Percentiles rank a stretch among this genome's conserved stretches.
These are phyloP conservation scores for Lissocephala sabroskyi DNA, from an alignment of 2,888 invertebrate species.

Conservation along the genomic window DNA sequence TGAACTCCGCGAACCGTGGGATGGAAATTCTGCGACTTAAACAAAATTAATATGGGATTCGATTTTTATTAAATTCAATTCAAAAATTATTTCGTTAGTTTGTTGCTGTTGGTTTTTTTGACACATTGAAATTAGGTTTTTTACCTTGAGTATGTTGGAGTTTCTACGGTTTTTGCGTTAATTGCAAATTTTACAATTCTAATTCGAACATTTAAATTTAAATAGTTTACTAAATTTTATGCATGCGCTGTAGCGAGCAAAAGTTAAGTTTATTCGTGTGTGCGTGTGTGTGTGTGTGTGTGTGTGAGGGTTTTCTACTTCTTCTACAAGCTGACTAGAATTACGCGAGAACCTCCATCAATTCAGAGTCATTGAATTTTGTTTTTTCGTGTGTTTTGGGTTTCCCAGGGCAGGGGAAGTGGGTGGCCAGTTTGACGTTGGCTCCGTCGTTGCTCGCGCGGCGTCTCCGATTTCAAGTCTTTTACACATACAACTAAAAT, in stretches of 20 bases:
- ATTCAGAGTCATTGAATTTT: too few species aligned
- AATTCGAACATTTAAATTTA: conserved; percentile 44
- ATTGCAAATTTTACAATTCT: conserved; percentile 25
- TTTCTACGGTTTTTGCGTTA: conserved; percentile 6
- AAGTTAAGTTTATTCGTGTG: too few species aligned
- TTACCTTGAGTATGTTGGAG: too few species aligned
- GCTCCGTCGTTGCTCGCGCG: conserved; percentile 50
- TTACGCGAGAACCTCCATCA: conserved; percentile 9
- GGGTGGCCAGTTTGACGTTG: too few species aligned
- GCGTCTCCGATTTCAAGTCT: conserved; percentile 28
- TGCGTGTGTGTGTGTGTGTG: background rate
- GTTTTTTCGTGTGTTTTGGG: too few species aligned
- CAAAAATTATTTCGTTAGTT: conserved; percentile 49
- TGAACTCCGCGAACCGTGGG: too few species aligned
- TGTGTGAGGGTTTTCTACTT: conserved; percentile 2
- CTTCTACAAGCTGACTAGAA: conserved; percentile 29
- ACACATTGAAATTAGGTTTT: conserved; percentile 59
- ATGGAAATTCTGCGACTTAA: background rate
- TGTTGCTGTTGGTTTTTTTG: conserved; percentile 33
- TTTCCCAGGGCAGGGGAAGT: too few species aligned
- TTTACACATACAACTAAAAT: conserved; percentile 34
- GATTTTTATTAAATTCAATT: conserved; percentile 27
- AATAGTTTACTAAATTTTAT: conserved; percentile 42
- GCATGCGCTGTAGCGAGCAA: conserved; percentile 7
- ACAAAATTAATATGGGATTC: background rate